Conservation (phyloP, 2,797 vertebrate species). For the Xenops minutus region DNA sequence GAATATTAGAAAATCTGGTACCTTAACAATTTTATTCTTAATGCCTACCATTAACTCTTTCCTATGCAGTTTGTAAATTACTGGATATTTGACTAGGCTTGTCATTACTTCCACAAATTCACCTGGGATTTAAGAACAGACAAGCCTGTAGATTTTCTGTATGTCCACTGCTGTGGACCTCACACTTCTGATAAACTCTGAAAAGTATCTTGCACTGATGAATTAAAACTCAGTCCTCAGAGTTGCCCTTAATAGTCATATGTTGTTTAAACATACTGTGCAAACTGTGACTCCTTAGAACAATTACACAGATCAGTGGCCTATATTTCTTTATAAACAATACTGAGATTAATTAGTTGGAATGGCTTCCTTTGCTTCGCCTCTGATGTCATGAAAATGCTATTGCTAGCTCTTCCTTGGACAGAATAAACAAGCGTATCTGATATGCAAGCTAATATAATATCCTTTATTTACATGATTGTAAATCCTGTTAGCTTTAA, state of each 20-base stretch:
- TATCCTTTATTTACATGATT: slow-evolving; percentile 58
- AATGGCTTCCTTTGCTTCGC: slow-evolving; percentile 67
- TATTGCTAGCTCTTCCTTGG: slow-evolving; percentile 60
- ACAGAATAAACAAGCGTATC: slow-evolving; percentile 69
- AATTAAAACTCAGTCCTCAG: slow-evolving; percentile 42
- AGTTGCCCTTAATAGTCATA: slow-evolving; percentile 9
- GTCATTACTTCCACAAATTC: neutral
- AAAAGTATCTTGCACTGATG: neutral
- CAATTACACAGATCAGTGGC: slow-evolving; percentile 65
- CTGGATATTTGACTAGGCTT: neutral
- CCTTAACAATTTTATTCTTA: neutral
- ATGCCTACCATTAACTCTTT: neutral
- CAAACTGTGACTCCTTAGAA: slow-evolving; percentile 69
- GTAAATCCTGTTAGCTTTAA: slow-evolving; percentile 50
- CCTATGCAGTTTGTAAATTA: neutral
- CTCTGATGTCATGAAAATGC: slow-evolving; percentile 71
- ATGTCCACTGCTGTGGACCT: neutral
- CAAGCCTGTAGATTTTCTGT: neutral
- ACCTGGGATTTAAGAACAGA: neutral
- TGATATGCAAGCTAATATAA: slow-evolving; percentile 52
- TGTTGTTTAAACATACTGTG: slow-evolving; percentile 45
- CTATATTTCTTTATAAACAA: slow-evolving; percentile 71
- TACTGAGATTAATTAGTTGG: slow-evolving; percentile 59
- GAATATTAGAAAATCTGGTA: neutral
- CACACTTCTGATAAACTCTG: neutral